Evolutionary conservation across 37 sponge, comb jelly and placozoan genomes (phyloP).

Genomic region (Oopsacas minuta): DNA sequence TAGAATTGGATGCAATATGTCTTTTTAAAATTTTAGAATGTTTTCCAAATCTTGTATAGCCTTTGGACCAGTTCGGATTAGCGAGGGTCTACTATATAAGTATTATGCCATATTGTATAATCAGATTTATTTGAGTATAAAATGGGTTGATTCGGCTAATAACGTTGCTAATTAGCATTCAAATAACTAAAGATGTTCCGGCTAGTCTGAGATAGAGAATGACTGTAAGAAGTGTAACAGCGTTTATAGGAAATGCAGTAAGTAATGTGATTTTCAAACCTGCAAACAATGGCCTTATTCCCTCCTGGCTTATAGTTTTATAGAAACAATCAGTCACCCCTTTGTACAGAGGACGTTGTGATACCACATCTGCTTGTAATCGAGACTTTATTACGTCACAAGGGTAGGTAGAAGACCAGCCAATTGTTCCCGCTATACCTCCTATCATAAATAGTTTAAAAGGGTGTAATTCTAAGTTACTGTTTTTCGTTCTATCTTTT

Average conservation of each 20-base stretch:
- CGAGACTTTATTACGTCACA: slow-evolving; percentile 79
- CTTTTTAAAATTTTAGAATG: too few relatives aligned
- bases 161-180: too few relatives aligned
- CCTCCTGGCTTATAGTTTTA: slow-evolving; percentile 41
- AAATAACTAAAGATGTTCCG: slow-evolving; percentile 1
- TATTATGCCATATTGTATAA: too few relatives aligned
- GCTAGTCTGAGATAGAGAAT: slow-evolving; percentile 28
- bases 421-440: slow-evolving; percentile 41
- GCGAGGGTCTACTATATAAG: too few relatives aligned
- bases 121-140: too few relatives aligned
- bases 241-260: slow-evolving; percentile 75
- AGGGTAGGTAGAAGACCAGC: slow-evolving; percentile 55
- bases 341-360: slow-evolving; percentile 26
- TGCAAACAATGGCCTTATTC: slow-evolving; percentile 39
- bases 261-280: slow-evolving; percentile 50
- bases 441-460: slow-evolving; percentile 37
- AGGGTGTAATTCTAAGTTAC: background rate
- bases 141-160: too few relatives aligned
- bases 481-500: background rate
- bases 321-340: slow-evolving; percentile 48
- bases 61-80: too few relatives aligned
- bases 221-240: slow-evolving; percentile 53
- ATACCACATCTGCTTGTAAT: slow-evolving; percentile 60
- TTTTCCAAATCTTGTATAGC: too few relatives aligned
- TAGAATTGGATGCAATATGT: too few relatives aligned